These are phyloP conservation scores for Clarias fuscus DNA, from an alignment of 2,797 vertebrate genomes.

Conservation along the genomic window DNA sequence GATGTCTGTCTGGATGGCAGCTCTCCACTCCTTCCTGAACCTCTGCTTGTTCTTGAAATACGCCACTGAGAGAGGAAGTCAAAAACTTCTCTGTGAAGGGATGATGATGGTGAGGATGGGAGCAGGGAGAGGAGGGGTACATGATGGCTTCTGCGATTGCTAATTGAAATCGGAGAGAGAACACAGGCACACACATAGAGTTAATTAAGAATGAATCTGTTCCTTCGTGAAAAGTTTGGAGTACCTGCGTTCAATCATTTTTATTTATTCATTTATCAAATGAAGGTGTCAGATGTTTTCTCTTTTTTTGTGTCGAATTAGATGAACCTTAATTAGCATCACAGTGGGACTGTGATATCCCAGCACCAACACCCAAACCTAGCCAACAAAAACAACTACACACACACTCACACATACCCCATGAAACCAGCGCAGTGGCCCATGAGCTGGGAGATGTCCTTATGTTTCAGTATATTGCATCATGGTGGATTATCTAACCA, in stretches of 20 bases:
- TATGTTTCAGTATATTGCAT: conserved; percentile 77
- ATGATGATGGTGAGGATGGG: conserved; percentile 33
- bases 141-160: conserved; percentile 56
- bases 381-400: conserved; percentile 51
- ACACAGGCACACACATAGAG: conserved; percentile 36
- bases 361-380: conserved; percentile 63
- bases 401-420: conserved; percentile 34
- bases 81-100: conserved; percentile 61
- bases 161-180: conserved; percentile 59
- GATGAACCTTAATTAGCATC: conserved; percentile 77
- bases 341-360: conserved; percentile 68
- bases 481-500: conserved; percentile 77
- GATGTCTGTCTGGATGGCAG: conserved; percentile 72
- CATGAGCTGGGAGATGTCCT: conserved; percentile 57
- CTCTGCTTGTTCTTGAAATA: conserved; percentile 69
- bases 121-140: conserved; percentile 60
- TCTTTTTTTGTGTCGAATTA: conserved; percentile 58
- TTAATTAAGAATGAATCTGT: conserved; percentile 70
- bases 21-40: conserved; percentile 69
- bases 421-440: conserved; percentile 59
- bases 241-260: conserved; percentile 62
- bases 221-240: conserved; percentile 66
- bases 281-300: conserved; percentile 47
- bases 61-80: conserved; percentile 67
- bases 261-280: conserved; percentile 41